These are phyloP conservation scores for Dryoscopus gambensis DNA, from an alignment of 2,113 vertebrate genomes.

Conservation along the genomic window DNA sequence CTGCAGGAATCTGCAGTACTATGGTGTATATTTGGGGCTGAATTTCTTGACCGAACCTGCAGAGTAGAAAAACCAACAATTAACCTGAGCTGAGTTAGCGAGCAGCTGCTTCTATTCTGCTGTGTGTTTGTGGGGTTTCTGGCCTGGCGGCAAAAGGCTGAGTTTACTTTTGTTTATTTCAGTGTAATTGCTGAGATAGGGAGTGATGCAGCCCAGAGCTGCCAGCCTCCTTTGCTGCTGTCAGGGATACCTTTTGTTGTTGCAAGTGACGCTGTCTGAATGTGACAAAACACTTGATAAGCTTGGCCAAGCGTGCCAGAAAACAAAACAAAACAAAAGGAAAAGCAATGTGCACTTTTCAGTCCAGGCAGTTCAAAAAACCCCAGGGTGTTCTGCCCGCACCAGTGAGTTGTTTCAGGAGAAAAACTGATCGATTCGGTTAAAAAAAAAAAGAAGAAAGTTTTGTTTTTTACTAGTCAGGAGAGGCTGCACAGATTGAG, in stretches of 20 bases:
- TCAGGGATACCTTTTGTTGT: constrained; percentile 9
- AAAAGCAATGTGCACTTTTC: background rate
- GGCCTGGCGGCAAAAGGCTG: background rate
- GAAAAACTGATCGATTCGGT: background rate
- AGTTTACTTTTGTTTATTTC: background rate
- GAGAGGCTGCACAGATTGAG: background rate
- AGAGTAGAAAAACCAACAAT: background rate
- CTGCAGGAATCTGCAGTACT: background rate
- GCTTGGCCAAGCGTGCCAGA: background rate
- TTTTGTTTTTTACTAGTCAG: background rate
- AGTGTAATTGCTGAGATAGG: background rate
- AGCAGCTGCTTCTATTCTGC: background rate
- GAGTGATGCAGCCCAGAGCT: background rate
- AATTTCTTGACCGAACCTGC: background rate
- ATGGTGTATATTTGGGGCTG: background rate
- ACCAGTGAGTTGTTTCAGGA: background rate
- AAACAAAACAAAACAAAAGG: background rate
- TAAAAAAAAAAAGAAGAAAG: background rate
- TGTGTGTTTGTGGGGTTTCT: background rate
- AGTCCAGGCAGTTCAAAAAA: background rate
- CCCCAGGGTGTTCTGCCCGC: background rate
- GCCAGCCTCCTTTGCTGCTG: background rate
- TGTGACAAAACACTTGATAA: constrained; percentile 21
- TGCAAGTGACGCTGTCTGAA: background rate
- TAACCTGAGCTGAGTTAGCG: background rate